These are phyloP conservation scores for Lasioglossum morio DNA, from an alignment of 2,888 invertebrate genomes.

Conservation along the genomic window DNA sequence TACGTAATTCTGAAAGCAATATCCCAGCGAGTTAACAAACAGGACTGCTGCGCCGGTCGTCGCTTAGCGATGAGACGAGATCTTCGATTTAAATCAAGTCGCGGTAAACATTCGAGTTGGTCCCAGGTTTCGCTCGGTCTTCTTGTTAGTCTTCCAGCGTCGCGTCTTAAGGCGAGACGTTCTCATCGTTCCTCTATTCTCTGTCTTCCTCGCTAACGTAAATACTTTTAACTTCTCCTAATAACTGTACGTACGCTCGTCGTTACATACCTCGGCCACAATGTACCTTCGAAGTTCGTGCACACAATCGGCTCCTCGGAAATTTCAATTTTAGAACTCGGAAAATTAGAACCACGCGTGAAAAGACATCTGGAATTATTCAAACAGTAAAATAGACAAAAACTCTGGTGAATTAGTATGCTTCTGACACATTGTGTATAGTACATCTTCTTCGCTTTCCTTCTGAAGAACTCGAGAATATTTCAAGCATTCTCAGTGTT, in stretches of 20 bases:
- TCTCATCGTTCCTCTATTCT: slow-evolving; percentile 41
- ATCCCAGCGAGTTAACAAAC: slow-evolving; percentile 68
- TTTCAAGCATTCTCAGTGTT: background rate
- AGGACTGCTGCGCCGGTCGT: slow-evolving; percentile 31
- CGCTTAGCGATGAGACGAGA: slow-evolving; percentile 44
- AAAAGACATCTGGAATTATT: background rate
- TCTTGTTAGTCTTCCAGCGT: slow-evolving; percentile 33
- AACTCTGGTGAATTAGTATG: background rate
- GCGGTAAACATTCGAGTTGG: slow-evolving; percentile 77
- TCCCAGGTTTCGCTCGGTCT: slow-evolving; percentile 66
- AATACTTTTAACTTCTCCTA: background rate
- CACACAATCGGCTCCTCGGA: background rate
- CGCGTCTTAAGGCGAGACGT: slow-evolving; percentile 57
- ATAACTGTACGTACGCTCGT: background rate
- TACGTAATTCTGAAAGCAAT: slow-evolving; percentile 66
- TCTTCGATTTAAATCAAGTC: slow-evolving; percentile 68
- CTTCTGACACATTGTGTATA: background rate
- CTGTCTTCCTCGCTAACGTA: slow-evolving; percentile 9
- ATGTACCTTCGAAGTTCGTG: background rate
- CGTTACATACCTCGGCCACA: background rate
- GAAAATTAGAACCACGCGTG: background rate
- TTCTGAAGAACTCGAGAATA: background rate
- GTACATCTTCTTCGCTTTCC: background rate
- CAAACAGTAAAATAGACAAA: background rate
- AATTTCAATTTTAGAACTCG: background rate